Percentiles rank a stretch among this genome's conserved stretches.
Conservation (phyloP, 2,113 vertebrate genomes). For the Poecile atricapillus region DNA sequence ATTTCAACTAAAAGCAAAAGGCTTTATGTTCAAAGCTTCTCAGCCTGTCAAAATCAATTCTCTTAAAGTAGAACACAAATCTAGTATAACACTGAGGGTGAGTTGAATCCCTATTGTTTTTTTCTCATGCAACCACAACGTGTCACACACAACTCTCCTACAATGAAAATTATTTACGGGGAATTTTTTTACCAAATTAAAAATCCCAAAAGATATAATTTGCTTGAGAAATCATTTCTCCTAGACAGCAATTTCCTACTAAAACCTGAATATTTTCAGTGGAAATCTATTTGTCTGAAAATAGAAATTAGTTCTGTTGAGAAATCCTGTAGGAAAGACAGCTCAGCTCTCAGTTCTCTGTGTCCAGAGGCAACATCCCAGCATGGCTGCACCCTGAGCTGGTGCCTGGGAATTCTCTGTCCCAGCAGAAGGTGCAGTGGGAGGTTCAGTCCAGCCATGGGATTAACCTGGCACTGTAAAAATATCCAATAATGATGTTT, state of each 20-base stretch:
- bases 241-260: neutral
- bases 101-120: neutral
- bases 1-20: neutral
- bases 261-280: neutral
- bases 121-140: neutral
- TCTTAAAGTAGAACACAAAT: neutral
- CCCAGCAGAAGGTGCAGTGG: neutral
- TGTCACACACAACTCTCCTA: neutral
- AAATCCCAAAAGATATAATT: neutral
- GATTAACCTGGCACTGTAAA: neutral
- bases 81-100: neutral
- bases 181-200: neutral
- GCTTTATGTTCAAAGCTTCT: neutral
- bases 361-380: neutral
- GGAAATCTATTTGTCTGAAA: neutral
- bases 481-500: neutral
- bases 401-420: neutral
- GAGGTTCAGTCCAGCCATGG: neutral
- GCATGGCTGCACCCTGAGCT: accelerated
- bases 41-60: neutral
- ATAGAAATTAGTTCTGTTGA: neutral
- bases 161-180: neutral
- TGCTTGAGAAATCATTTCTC: neutral
- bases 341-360: neutral
- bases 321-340: neutral